These are phyloP conservation scores for Congeria kusceri DNA, from an alignment of 2,888 invertebrate species.

Conservation along the genomic window DNA sequence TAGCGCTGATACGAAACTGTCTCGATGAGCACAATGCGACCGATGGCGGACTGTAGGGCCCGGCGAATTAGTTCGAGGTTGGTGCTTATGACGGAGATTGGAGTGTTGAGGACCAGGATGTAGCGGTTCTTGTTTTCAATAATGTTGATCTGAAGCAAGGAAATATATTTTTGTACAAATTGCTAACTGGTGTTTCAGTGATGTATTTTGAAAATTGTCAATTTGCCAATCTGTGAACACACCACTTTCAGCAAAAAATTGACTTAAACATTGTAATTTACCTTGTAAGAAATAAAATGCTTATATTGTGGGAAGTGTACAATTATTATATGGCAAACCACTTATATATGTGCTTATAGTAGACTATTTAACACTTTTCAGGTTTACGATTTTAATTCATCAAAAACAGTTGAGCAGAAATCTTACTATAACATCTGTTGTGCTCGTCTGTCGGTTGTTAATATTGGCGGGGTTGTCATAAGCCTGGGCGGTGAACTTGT, in stretches of 20 bases:
- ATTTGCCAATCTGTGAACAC: too few species aligned
- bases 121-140: slow-evolving; percentile 92
- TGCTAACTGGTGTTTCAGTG: background rate
- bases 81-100: slow-evolving; percentile 87
- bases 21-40: slow-evolving; percentile 71
- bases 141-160: slow-evolving; percentile 89
- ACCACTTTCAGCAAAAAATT: too few species aligned
- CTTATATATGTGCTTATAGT: too few species aligned
- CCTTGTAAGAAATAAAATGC: too few species aligned
- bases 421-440: slow-evolving; percentile 65
- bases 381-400: too few species aligned
- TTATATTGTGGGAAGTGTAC: too few species aligned
- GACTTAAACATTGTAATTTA: too few species aligned
- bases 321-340: too few species aligned
- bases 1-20: slow-evolving; percentile 58
- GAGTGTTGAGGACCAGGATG: slow-evolving; percentile 91
- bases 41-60: slow-evolving; percentile 61
- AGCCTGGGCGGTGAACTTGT: slow-evolving; percentile 59
- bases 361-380: too few species aligned
- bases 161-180: background rate
- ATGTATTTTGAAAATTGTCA: too few species aligned
- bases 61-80: slow-evolving; percentile 65
- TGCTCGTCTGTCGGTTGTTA: slow-evolving; percentile 14
- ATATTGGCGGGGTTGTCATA: slow-evolving; percentile 46
- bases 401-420: background rate